phyloP scores from a whole-genome alignment of 2,113 vertebrate genomes.

The Lycaon pictus region DNA sequence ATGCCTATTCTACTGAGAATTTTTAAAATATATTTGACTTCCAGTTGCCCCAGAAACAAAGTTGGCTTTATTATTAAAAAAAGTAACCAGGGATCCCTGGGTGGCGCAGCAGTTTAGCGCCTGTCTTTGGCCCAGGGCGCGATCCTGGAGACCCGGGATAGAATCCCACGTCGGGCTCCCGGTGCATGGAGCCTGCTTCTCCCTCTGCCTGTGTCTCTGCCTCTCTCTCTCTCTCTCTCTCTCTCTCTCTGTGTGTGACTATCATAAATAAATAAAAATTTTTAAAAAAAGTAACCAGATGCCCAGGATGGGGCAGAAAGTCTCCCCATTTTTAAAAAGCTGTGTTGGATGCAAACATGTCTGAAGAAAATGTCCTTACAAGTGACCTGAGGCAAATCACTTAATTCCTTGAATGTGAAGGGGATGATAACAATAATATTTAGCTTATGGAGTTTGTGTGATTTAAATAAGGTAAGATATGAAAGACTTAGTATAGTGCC shows the following conservation, averaged over 20 bases:
- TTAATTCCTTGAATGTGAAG: not conserved
- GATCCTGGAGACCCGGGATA: too few species aligned
- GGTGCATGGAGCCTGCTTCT: too few species aligned
- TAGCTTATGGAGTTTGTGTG: not conserved
- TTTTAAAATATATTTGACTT: slow-evolving; percentile 58
- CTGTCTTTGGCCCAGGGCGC: too few species aligned
- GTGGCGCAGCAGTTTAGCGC: too few species aligned
- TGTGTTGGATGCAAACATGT: not conserved
- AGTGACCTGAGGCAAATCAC: not conserved
- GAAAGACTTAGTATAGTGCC: not conserved
- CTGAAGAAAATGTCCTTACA: not conserved
- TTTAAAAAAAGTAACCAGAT: not conserved
- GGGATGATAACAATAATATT: not conserved
- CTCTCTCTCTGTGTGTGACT: too few species aligned
- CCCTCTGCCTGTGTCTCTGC: too few species aligned
- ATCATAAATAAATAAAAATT: too few species aligned
- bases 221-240: too few species aligned
- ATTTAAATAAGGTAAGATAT: not conserved
- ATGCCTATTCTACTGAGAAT: not conserved
- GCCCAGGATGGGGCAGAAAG: not conserved
- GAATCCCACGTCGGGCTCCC: too few species aligned
- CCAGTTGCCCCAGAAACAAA: not conserved
- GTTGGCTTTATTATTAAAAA: not conserved
- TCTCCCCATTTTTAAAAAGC: not conserved
- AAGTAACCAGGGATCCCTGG: too few species aligned